Base-by-base conservation (phyloP, 2,113 vertebrate genomes). In the Macrotis lagotis region DNA sequence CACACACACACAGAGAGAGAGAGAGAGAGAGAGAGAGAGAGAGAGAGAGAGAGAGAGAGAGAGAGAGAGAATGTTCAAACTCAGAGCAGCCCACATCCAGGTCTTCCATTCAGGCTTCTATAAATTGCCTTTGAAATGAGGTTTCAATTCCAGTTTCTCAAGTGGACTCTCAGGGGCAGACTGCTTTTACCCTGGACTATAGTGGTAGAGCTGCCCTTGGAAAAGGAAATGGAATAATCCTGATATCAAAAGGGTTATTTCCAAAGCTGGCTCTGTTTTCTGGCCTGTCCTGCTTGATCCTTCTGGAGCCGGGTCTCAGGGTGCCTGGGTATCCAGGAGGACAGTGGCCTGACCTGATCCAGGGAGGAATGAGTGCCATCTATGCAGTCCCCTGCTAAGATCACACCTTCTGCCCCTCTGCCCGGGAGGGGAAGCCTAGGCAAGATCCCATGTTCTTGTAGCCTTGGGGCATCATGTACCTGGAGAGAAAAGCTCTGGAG, bases 261-360 rank as follows among this genome's bases (percentile, higher is more conserved):
- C 49, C 50, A n/a, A 50, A 44, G 1, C 16, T 59, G 55, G 10
- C 55, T 12, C 55, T n/a, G 37, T 16, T 6, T 74, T 44, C 66
- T n/a, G 37, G 31, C 14, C 5, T n/a, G 16, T 37, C 16, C 66
- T 51, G 49, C 31, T 14, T 31, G 5, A 48, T 31, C 0, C 47
- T 55, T 14, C 59, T 10, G 88, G 16, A 5, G 37, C 48, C 6
- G 44, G 16, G 6, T 0, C 26, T 28, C 25, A 12, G 0, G 2
- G 0, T 0, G 0, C 0, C 14, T 25, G 7, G 50, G 47, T 25
- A 0, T 31, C 24, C 0, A 0, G 26, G 11, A 31, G 28, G 37
- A 2, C 7, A 0, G 26, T 66, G 25, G 44, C 59, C 1, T 3
- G 44, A 8, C 44, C 66, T 74, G 19, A 44, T 3, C 37, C 6